Conservation (phyloP, 2,113 vertebrate genomes). For the Centropus bengalensis region DNA sequence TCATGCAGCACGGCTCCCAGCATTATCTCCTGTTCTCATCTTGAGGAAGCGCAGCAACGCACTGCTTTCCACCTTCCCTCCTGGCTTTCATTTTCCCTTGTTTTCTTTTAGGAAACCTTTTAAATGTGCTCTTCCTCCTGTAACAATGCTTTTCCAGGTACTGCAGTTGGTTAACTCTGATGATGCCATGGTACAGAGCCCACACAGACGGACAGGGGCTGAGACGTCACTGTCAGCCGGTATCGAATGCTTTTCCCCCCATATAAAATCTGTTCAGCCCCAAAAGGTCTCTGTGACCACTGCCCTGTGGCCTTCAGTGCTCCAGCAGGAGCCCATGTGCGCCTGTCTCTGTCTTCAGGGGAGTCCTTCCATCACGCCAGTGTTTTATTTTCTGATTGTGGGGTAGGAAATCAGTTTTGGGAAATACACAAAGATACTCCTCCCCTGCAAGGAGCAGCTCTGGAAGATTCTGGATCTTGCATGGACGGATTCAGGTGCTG, state of each 20-base stretch:
- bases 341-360: background rate
- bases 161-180: background rate
- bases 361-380: background rate
- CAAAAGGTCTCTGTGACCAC: background rate
- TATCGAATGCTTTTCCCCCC: fast-evolving
- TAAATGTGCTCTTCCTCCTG: background rate
- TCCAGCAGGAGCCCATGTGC: background rate
- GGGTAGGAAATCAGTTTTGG: background rate
- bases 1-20: background rate
- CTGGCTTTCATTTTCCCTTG: background rate
- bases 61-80: background rate
- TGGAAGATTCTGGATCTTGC: background rate
- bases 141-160: background rate
- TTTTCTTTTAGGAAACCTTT: background rate
- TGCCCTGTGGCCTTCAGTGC: background rate
- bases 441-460: background rate
- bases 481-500: background rate
- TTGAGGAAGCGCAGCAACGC: background rate
- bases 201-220: background rate
- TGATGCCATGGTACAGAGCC: background rate
- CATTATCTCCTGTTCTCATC: background rate
- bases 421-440: background rate
- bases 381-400: background rate
- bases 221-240: background rate
- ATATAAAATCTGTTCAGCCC: background rate